phyloP scores from a whole-genome alignment of 1,140 invertebrate species.

The Meloidogyne chitwoodi region DNA sequence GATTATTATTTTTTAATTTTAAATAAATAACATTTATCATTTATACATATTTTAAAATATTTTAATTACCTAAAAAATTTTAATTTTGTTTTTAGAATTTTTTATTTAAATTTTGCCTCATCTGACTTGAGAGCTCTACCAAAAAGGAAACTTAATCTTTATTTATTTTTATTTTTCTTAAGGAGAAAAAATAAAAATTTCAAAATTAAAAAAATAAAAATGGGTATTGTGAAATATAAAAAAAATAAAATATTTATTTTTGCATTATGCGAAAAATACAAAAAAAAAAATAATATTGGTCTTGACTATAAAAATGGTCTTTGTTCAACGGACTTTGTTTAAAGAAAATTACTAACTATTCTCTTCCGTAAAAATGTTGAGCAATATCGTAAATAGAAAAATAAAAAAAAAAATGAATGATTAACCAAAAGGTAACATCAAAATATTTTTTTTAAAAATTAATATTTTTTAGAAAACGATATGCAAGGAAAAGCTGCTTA shows the following conservation, averaged over 20 bases:
- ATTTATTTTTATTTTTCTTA: background rate
- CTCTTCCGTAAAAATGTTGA: background rate
- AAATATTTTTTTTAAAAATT: too few species aligned
- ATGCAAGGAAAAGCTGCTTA: too few species aligned
- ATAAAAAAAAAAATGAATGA: background rate
- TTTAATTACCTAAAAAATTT: too few species aligned
- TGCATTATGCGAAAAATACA: too few species aligned
- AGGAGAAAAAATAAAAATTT: background rate
- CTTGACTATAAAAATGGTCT: background rate
- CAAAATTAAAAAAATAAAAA: background rate
- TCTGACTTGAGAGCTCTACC: too few species aligned
- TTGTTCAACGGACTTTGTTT: background rate
- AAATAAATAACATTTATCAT: too few species aligned
- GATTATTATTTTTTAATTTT: too few species aligned
- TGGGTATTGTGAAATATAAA: background rate
- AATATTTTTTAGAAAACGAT: too few species aligned
- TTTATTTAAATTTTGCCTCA: too few species aligned
- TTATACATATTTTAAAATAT: too few species aligned
- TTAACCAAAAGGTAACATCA: background rate
- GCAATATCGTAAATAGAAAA: background rate
- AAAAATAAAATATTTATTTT: background rate
- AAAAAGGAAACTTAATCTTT: background rate
- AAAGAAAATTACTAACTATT: background rate
- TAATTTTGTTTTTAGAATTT: too few species aligned
- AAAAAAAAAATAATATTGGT: background rate